A percentile compares a stretch with the other conserved stretches of the same genome.
Evolutionary conservation across 2,797 vertebrate genomes (phyloP).

Genomic region (Phrynocephalus guinanensis): DNA sequence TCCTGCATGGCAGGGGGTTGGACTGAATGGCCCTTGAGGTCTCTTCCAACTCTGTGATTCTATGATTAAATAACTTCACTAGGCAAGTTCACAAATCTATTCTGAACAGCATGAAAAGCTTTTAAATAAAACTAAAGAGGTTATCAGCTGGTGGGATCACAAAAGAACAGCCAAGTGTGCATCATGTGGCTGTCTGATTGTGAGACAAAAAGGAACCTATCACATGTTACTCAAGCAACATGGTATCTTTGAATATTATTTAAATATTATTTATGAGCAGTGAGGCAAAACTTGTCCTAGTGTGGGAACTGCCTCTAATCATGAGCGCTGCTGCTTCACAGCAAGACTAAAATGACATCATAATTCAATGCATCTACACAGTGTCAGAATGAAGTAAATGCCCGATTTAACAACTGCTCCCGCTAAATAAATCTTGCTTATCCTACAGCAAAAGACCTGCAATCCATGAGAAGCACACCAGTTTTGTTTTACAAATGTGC

Average conservation of each 20-base stretch:
- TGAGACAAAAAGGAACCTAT: neutral
- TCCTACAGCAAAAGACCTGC: neutral
- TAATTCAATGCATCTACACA: neutral
- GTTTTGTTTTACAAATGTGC: neutral
- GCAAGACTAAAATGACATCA: neutral
- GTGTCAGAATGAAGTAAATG: neutral
- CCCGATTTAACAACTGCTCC: neutral
- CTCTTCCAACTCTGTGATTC: too few relatives aligned
- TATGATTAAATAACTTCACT: neutral
- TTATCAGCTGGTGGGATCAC: neutral
- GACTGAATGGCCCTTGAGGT: too few relatives aligned
- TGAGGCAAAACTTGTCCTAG: neutral
- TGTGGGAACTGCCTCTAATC: neutral
- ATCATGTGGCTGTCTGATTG: neutral
- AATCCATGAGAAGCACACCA: neutral
- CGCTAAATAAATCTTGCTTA: neutral
- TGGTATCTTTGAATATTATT: neutral
- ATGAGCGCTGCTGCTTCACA: neutral
- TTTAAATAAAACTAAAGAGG: neutral
- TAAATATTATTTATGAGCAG: neutral
- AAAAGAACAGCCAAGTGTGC: neutral
- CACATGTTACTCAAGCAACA: neutral
- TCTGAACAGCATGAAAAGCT: neutral
- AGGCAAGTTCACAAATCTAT: neutral
- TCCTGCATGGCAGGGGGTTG: too few relatives aligned